A percentile compares a stretch with the other conserved stretches of the same genome.
These are phyloP conservation scores for Cryptotermes secundus DNA, from an alignment of 1,140 invertebrate genomes.

Conservation along the genomic window DNA sequence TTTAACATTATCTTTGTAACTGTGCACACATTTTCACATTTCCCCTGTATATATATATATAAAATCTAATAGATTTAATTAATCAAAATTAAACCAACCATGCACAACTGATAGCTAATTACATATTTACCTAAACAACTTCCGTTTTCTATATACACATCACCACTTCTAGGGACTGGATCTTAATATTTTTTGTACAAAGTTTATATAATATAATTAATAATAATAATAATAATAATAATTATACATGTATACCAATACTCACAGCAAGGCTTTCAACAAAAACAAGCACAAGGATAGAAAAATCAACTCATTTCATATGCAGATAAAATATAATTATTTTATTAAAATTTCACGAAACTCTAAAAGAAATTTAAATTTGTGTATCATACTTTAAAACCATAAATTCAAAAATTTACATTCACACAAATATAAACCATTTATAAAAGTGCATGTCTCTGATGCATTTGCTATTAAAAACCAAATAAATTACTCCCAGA, in stretches of 20 bases:
- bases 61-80: not conserved
- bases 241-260: not conserved
- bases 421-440: too few relatives aligned
- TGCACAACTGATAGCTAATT: not conserved
- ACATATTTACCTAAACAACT: conserved; percentile 7
- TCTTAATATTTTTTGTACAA: conserved; percentile 8
- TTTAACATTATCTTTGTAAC: not conserved
- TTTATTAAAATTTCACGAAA: not conserved
- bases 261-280: not conserved
- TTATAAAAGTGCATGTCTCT: not conserved
- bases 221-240: not conserved
- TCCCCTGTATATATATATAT: not conserved
- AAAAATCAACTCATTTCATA: not conserved
- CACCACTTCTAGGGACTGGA: not conserved
- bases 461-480: not conserved
- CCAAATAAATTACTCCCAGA: too few relatives aligned
- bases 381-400: not conserved
- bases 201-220: conserved; percentile 20
- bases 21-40: not conserved
- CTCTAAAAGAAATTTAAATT: not conserved
- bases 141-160: not conserved
- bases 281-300: not conserved
- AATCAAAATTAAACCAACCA: conserved; percentile 15
- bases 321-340: not conserved
- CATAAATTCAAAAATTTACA: too few relatives aligned